Base-by-base conservation (phyloP, 2,113 vertebrate species). In the Epinephelus fuscoguttatus region DNA sequence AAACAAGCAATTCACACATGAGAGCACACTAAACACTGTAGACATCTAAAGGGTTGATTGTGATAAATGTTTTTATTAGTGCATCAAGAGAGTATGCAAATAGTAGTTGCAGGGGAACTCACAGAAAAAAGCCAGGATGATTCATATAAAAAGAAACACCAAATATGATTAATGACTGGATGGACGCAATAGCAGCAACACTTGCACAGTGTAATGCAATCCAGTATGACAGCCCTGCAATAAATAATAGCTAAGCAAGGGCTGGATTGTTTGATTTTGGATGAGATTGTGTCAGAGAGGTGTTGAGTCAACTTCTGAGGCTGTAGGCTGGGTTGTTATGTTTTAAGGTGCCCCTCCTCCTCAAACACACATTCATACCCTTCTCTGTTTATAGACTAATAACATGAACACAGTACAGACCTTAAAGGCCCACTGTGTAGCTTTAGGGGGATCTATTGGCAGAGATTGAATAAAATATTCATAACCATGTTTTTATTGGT, bases 1-100 rank as follows among this genome's bases (percentile, higher is more conserved):
- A 53, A 79, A 76, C 17, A 47, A 75, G 73, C 52, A 59, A 75
- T 85, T 82, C 82, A 73, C 25, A 81, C 37, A 63, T 27, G 27
- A 82, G 64, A 72, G 62, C 49, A 49, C 18, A 25, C 76, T 78
- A 77, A 85, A 78, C 62, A 67, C 70, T 52, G 70, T 18, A 4
- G 6, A 71, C 4, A 33, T 67, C 7, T 56, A 3, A 42, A 75
- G 25, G 25, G 67, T 2, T 78, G 19, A 86, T 53, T 7, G 1
- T 47, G 66, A 86, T 74, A 40, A 69, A 81, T 81, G 63, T 74
- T 70, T 76, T 47, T 4, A 49, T 81, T 71, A 53, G 53, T 37
- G 66, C 42, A 62, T 57, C 19, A 59, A 37, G 12, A 52, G 19
- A 7, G 10, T 37, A n/a, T 62, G 23, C 23, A 63, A 47, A 15